Evolutionary conservation across 2,797 vertebrate genomes (phyloP), one percentile per base, ranked within the genome.

Genomic region (Scleropages formosus): DNA sequence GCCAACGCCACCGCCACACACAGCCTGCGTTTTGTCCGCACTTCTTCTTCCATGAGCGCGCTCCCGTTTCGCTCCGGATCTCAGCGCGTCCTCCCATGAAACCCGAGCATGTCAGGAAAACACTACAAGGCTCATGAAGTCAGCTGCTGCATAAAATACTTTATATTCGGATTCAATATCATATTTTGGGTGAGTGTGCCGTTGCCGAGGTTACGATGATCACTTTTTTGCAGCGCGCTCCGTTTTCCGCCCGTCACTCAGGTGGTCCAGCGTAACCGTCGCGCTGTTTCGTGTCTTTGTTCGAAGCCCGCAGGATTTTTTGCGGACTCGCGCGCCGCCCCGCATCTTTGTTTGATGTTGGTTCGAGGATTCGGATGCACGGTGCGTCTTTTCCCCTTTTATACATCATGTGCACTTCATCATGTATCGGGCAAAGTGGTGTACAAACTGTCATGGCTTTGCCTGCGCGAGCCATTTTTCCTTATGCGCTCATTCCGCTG

Each of bases 81-180:
- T 81, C 73, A 81, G 80, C 85, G 87, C 2, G 31, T 78, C 85
- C 82, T 87, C 90, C 85, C 84, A 91, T 91, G 87, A 88, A 82
- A 89, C 76, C 87, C 88, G 85, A 96, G 92, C 89, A 99, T 99
- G 94, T 96, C 96, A 79, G 96, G 97, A 78, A 98, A 98, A 91
- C 96, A 98, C 86, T 98, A 98, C 87, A 97, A 96, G 88, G 96
- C 95, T 84, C 96, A 98, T 56, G 97, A 99, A 93, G 97, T 99
- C 90, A 98, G 97, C 90, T 99, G 97, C 93, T 98, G 97, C 90
- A 99, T 98, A 88, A 99, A 98, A 84, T 99, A 99, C 81, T 99
- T 98, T 85, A 98, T 99, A 79, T 99, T 99, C 75, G 97, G 96
- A 76, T 99, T 99, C 91, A 99, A 99, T 89, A 96, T 99, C 81